Evolutionary conservation across 2,888 invertebrate genomes (phyloP).

Genomic region (Tachina grossa): DNA sequence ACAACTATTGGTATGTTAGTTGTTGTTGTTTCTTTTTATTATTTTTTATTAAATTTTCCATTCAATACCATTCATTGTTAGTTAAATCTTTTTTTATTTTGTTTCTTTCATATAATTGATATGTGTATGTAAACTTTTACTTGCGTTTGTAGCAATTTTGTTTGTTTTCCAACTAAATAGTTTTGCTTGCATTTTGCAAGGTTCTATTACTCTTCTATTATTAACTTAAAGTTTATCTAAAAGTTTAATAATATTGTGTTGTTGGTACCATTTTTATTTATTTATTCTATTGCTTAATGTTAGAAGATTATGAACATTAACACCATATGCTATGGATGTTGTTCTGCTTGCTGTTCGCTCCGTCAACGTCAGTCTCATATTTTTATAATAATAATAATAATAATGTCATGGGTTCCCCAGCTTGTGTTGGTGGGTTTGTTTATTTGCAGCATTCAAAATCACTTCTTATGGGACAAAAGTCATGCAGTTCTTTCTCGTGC

Average conservation of each 20-base stretch:
- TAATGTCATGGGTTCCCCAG: too few relatives aligned
- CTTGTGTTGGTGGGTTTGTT: too few relatives aligned
- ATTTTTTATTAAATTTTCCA: neutral
- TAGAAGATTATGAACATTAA: slow-evolving; percentile 51
- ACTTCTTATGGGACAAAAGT: neutral
- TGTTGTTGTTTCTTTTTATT: neutral
- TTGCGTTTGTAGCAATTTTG: neutral
- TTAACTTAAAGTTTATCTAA: slow-evolving; percentile 32
- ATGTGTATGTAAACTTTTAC: neutral
- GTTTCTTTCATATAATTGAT: slow-evolving; percentile 29
- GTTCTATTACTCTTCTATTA: neutral
- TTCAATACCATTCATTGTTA: slow-evolving; percentile 46
- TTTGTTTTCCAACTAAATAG: slow-evolving; percentile 25
- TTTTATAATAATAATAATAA: too few relatives aligned
- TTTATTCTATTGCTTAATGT: slow-evolving; percentile 23
- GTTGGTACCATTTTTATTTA: slow-evolving; percentile 1
- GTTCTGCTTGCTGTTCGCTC: neutral
- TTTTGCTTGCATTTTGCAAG: neutral
- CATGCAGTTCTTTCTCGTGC: slow-evolving; percentile 1
- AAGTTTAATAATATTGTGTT: neutral
- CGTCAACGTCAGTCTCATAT: neutral
- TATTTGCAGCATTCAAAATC: neutral
- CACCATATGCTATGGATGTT: slow-evolving; percentile 56
- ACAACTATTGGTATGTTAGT: neutral
- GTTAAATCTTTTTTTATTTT: slow-evolving; percentile 26